Conservation (phyloP, 2,888 invertebrate species). For the Nymphalis urticae region DNA sequence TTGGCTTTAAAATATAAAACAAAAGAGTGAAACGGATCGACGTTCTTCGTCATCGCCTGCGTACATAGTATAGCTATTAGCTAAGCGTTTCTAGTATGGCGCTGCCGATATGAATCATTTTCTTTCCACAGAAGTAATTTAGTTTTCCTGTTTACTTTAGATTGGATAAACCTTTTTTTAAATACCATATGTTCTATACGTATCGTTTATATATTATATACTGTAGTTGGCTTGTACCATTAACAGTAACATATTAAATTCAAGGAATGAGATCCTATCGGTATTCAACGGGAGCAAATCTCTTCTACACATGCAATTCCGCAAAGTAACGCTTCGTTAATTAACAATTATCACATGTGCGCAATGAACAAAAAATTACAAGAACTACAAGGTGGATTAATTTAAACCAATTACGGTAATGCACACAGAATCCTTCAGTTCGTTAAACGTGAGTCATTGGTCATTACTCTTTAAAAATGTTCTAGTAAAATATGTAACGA, state of each 20-base stretch:
- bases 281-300: conserved; percentile 10
- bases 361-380: conserved; percentile 1
- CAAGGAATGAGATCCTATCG: conserved; percentile 9
- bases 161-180: conserved; percentile 11
- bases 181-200: neutral
- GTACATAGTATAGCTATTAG: conserved; percentile 11
- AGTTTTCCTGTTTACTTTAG: conserved; percentile 14
- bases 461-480: conserved; percentile 3
- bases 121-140: conserved; percentile 14
- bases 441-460: conserved; percentile 8
- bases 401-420: conserved; percentile 11
- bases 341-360: conserved; percentile 12
- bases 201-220: neutral
- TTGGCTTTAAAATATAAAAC: neutral
- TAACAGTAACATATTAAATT: conserved; percentile 5
- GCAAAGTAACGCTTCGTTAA: conserved; percentile 16
- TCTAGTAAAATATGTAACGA: neutral
- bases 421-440: conserved; percentile 10
- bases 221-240: neutral
- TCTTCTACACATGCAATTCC: conserved; percentile 15
- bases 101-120: conserved; percentile 16
- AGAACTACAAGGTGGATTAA: conserved; percentile 7
- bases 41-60: conserved; percentile 10
- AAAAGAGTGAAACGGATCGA: conserved; percentile 8
- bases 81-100: neutral